Evolutionary conservation across 2,797 vertebrate species (phyloP).

Genomic region (Notamacropus eugenii): DNA sequence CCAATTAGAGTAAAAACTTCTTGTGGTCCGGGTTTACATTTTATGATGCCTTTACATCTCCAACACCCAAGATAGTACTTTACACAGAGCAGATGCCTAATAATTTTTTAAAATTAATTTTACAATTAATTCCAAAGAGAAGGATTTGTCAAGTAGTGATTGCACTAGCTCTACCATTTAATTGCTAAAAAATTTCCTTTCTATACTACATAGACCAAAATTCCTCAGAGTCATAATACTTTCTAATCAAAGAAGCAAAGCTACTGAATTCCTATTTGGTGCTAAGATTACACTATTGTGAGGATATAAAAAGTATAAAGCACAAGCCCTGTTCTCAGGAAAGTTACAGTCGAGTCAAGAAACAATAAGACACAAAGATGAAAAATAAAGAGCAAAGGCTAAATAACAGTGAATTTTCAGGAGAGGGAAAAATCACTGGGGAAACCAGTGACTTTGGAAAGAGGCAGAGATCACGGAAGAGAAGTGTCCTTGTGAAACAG

Average conservation of each 20-base stretch:
- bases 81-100: background rate
- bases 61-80: background rate
- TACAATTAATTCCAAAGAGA: background rate
- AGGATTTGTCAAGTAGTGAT: background rate
- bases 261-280: background rate
- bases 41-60: background rate
- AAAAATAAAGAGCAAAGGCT: background rate
- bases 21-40: background rate
- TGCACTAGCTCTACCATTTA: background rate
- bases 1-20: background rate
- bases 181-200: background rate
- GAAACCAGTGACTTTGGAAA: background rate
- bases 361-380: conserved; percentile 19
- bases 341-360: background rate
- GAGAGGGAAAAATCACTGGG: background rate
- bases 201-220: background rate
- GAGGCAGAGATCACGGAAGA: background rate
- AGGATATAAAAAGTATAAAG: background rate
- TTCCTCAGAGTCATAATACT: background rate
- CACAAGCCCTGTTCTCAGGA: background rate
- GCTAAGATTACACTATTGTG: background rate
- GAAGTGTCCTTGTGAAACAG: background rate
- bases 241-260: conserved; percentile 2
- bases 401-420: background rate
- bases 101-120: background rate